Evolutionary conservation across 2,797 vertebrate genomes (phyloP).

Genomic region (Notolabrus celidotus): DNA sequence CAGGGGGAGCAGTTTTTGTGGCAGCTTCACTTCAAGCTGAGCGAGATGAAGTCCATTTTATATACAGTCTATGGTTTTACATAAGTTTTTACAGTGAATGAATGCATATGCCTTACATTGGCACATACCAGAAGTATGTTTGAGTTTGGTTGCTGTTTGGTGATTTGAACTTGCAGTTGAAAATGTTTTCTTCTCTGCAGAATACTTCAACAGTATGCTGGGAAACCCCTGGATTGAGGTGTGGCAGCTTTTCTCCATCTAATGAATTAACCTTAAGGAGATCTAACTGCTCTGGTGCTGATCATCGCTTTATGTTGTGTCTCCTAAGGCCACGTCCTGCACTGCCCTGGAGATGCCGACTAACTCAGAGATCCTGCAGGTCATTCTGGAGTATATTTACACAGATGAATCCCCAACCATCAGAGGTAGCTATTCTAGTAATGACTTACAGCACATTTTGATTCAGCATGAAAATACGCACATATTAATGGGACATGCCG

Average conservation of each 20-base stretch:
- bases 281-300: not conserved
- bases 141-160: too few relatives aligned
- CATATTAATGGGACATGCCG: not conserved
- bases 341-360: conserved; percentile 94
- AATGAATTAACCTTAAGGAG: not conserved
- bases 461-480: not conserved
- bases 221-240: conserved; percentile 99
- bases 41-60: too few relatives aligned
- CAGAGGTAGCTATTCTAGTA: conserved; percentile 85
- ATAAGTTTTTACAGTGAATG: too few relatives aligned
- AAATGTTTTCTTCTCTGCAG: conserved; percentile 70
- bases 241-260: conserved; percentile 28
- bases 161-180: too few relatives aligned
- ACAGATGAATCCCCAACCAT: conserved; percentile 92
- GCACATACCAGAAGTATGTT: too few relatives aligned
- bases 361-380: conserved; percentile 92
- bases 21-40: too few relatives aligned
- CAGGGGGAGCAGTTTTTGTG: too few relatives aligned
- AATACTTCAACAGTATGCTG: conserved; percentile 98
- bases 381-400: conserved; percentile 96
- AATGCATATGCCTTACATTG: too few relatives aligned
- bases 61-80: too few relatives aligned
- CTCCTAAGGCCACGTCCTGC: conserved; percentile 90
- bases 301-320: conserved; percentile 15
- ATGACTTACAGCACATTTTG: not conserved